Evolutionary conservation across 1,140 invertebrate genomes (phyloP).

Genomic region (Elymnias hypermnestra): DNA sequence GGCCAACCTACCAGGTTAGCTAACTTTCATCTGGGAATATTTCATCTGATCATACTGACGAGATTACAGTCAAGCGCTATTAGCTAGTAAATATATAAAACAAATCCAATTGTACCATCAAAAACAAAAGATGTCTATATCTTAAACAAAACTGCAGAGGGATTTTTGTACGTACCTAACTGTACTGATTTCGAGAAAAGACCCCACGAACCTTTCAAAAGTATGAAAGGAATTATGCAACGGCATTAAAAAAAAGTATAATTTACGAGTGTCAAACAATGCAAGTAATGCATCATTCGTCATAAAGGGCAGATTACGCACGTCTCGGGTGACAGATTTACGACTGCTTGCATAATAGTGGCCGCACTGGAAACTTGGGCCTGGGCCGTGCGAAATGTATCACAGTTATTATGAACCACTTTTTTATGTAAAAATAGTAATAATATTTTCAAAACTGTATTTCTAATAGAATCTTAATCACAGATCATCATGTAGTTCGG

Average conservation of each 20-base stretch:
- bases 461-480: too few species aligned
- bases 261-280: slow-evolving; percentile 53
- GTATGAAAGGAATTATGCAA: slow-evolving; percentile 16
- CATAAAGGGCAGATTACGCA: slow-evolving; percentile 63
- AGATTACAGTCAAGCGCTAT: too few species aligned
- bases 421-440: too few species aligned
- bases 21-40: too few species aligned
- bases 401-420: too few species aligned
- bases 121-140: not conserved
- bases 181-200: slow-evolving; percentile 17
- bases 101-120: too few species aligned
- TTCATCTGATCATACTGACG: too few species aligned
- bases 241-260: slow-evolving; percentile 35
- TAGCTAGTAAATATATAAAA: too few species aligned
- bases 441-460: too few species aligned
- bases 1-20: too few species aligned
- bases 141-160: too few species aligned
- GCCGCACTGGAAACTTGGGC: not conserved
- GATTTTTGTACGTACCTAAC: not conserved
- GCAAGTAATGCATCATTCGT: slow-evolving; percentile 60
- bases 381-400: slow-evolving; percentile 5
- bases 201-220: slow-evolving; percentile 5
- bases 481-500: too few species aligned
- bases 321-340: slow-evolving; percentile 55
- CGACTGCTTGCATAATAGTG: slow-evolving; percentile 50